Evolutionary conservation across 2,888 invertebrate genomes (phyloP).

Genomic region (Phorcus lineatus): DNA sequence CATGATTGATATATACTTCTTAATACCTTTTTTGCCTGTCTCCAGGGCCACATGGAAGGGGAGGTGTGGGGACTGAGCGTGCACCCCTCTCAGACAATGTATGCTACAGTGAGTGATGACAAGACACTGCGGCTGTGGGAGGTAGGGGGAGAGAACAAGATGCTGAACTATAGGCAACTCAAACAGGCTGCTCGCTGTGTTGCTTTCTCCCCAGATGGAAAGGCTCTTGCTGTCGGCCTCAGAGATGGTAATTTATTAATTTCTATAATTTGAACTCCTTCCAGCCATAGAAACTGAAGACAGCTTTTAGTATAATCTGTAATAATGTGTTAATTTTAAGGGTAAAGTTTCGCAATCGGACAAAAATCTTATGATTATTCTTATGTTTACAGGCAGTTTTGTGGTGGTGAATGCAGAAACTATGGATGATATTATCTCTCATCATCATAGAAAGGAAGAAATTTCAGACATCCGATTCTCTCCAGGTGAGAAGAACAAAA

Average conservation of each 20-base stretch:
- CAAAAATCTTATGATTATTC: neutral
- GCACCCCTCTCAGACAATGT: conserved; percentile 72
- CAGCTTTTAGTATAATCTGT: no score
- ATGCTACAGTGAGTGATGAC: conserved; percentile 76
- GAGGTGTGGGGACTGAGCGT: conserved; percentile 76
- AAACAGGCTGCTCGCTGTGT: conserved; percentile 73
- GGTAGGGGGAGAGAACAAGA: conserved; percentile 56
- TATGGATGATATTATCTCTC: conserved; percentile 72
- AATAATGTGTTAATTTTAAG: no score
- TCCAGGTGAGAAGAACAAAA: conserved; percentile 65
- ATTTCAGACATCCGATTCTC: conserved; percentile 76
- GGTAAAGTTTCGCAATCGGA: no score
- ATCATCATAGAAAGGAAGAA: conserved; percentile 75
- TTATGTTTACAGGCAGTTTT: conserved; percentile 72
- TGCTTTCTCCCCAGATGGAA: conserved; percentile 75
- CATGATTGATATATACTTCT: no score
- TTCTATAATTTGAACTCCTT: no score
- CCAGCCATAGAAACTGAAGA: no score
- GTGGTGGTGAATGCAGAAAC: conserved; percentile 73
- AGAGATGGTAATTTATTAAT: conserved; percentile 76
- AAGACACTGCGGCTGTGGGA: conserved; percentile 75
- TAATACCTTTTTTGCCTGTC: no score
- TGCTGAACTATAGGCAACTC: conserved; percentile 71
- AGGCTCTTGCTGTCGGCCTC: conserved; percentile 75
- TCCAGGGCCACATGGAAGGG: conserved; percentile 76